Percentiles rank a stretch among this genome's conserved stretches.
phyloP scores from a whole-genome alignment of 1,140 invertebrate species.

The Andricus grossulariae region DNA sequence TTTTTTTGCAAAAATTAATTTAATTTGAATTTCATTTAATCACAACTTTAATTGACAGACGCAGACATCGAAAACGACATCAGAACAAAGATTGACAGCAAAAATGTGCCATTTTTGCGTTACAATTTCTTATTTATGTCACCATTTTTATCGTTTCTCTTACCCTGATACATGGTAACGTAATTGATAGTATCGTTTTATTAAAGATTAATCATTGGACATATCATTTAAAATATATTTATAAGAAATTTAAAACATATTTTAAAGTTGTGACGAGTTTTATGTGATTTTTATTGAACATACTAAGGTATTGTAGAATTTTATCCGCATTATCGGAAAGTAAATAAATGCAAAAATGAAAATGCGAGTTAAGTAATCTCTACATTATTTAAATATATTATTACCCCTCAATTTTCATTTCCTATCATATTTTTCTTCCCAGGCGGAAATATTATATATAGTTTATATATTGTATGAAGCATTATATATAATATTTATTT shows the following conservation, averaged over 20 bases:
- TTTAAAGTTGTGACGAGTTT: too few species aligned
- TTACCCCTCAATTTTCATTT: too few species aligned
- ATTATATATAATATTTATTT: too few species aligned
- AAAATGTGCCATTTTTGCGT: conserved; percentile 76
- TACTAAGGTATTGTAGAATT: too few species aligned
- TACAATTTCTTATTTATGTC: conserved; percentile 78
- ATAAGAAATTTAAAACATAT: neutral
- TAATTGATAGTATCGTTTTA: conserved; percentile 75
- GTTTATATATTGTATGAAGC: too few species aligned
- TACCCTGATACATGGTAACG: conserved; percentile 77
- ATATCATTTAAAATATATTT: neutral
- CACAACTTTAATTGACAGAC: conserved; percentile 48
- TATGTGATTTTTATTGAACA: too few species aligned
- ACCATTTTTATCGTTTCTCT: conserved; percentile 77
- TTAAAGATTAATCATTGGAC: conserved; percentile 27
- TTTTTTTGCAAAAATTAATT: conserved; percentile 20
- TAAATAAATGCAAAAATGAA: too few species aligned
- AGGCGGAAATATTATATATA: too few species aligned
- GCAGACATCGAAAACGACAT: conserved; percentile 61
- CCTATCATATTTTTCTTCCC: too few species aligned
- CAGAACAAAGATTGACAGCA: conserved; percentile 77
- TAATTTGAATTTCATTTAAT: neutral
- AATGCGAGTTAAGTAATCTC: too few species aligned
- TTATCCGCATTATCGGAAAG: too few species aligned
- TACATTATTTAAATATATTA: too few species aligned